A percentile compares a stretch with the other conserved stretches of the same genome.
phyloP scores from a whole-genome alignment of 2,888 invertebrate species.

The Temnothorax rugatulus region DNA sequence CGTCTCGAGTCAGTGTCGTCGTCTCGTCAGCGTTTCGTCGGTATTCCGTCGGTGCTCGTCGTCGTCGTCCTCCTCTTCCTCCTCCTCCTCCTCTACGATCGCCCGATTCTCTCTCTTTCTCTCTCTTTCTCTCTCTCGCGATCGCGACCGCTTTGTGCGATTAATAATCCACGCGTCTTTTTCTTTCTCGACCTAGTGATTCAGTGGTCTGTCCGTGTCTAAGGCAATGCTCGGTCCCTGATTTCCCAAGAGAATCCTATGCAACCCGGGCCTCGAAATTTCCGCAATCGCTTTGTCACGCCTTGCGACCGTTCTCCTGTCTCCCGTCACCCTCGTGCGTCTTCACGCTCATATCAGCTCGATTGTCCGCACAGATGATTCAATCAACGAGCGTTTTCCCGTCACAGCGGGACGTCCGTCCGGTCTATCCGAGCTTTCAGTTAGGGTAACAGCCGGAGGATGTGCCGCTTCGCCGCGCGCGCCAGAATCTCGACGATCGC shows the following conservation, averaged over 20 bases:
- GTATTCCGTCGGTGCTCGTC: not conserved
- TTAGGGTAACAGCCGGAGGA: slow-evolving; percentile 19
- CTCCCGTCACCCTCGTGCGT: slow-evolving; percentile 35
- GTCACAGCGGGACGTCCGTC: slow-evolving; percentile 18
- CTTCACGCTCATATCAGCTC: slow-evolving; percentile 44
- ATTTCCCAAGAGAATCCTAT: not conserved
- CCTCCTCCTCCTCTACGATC: slow-evolving; percentile 21
- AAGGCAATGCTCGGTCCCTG: slow-evolving; percentile 7
- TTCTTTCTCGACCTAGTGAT: not conserved
- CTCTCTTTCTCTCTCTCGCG: not conserved
- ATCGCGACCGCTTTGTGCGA: not conserved
- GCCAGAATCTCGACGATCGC: slow-evolving; percentile 33
- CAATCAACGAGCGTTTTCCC: slow-evolving; percentile 26
- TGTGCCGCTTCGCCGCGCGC: not conserved
- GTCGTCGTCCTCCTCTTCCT: not conserved
- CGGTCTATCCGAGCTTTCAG: slow-evolving; percentile 4
- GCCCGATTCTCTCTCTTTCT: not conserved
- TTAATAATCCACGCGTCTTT: slow-evolving; percentile 2
- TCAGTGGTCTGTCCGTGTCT: not conserved
- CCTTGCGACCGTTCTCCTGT: slow-evolving; percentile 43
- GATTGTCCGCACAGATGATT: not conserved
- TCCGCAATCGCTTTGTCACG: slow-evolving; percentile 19
- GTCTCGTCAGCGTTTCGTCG: not conserved
- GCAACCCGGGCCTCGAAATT: not conserved
- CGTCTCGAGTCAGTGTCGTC: slow-evolving; percentile 22